A percentile compares a stretch with the other conserved stretches of the same genome.
Conservation (phyloP, 2,888 invertebrate genomes). For the Phortica magna region DNA sequence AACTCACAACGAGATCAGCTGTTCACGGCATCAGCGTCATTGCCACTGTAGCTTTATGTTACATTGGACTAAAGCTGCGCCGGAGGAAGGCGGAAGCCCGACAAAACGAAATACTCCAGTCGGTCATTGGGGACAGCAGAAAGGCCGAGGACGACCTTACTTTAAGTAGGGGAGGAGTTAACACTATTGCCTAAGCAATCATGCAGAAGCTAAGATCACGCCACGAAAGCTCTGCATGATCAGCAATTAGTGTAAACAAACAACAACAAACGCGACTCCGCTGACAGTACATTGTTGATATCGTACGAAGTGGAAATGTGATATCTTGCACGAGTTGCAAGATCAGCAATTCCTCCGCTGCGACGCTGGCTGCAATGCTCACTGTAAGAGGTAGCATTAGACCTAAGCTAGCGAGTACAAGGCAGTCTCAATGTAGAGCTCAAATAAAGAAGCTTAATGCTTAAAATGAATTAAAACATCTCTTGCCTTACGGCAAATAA, state of each 20-base stretch:
- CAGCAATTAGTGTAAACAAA: neutral
- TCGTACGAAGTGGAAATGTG: neutral
- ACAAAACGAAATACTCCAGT: conserved; percentile 24
- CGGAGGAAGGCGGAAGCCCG: conserved; percentile 24
- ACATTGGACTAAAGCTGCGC: conserved; percentile 21
- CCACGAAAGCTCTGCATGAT: neutral
- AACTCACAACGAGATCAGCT: conserved; percentile 33
- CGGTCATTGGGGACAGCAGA: conserved; percentile 22
- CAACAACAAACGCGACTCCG: neutral
- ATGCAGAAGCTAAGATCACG: no score
- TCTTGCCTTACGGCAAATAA: no score
- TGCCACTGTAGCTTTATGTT: conserved; percentile 25
- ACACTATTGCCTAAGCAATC: neutral
- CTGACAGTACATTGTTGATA: neutral
- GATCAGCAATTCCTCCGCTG: neutral
- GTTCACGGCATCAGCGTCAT: conserved; percentile 1
- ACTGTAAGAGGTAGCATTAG: neutral
- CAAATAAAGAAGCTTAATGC: no score
- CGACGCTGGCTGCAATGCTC: neutral
- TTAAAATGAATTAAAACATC: no score
- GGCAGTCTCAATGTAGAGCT: no score
- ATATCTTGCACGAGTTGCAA: neutral
- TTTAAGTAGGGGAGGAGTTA: conserved; percentile 17
- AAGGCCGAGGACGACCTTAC: conserved; percentile 38
- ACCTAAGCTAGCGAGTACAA: neutral